phyloP scores from a whole-genome alignment of 2,888 invertebrate species.

The Danaus chrysippus region DNA sequence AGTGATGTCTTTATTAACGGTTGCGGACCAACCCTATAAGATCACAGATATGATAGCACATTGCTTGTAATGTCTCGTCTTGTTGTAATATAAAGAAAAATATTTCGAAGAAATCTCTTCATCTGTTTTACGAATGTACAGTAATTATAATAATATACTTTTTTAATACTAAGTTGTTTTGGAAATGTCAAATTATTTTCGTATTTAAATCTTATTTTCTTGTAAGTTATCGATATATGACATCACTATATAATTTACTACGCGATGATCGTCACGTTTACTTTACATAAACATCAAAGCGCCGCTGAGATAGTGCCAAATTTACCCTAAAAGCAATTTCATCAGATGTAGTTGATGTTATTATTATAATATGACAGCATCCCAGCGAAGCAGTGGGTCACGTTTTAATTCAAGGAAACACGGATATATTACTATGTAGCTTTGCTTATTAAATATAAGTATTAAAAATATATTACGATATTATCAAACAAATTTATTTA shows the following conservation, averaged over 20 bases:
- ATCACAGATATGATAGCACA: slow-evolving; percentile 16
- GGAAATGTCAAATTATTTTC: no score
- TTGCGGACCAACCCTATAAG: slow-evolving; percentile 13
- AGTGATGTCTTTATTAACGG: slow-evolving; percentile 25
- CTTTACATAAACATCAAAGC: slow-evolving; percentile 64
- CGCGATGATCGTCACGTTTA: slow-evolving; percentile 57
- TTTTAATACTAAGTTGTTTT: no score
- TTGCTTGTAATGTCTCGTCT: slow-evolving; percentile 1
- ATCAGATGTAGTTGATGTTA: slow-evolving; percentile 31
- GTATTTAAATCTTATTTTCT: neutral
- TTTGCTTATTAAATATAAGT: slow-evolving; percentile 2
- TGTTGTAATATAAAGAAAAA: neutral
- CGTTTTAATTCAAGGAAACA: neutral
- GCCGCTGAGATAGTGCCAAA: slow-evolving; percentile 54
- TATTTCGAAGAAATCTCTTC: slow-evolving; percentile 2
- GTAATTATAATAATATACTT: neutral
- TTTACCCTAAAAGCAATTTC: slow-evolving; percentile 52
- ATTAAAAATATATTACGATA: neutral
- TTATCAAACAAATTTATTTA: neutral
- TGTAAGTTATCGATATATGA: slow-evolving; percentile 23
- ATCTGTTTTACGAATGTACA: neutral
- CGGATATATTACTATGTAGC: neutral
- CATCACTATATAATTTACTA: slow-evolving; percentile 27
- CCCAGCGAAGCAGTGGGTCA: neutral
- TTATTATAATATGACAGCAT: slow-evolving; percentile 8